phyloP scores from a whole-genome alignment of 35 echinoderm and acorn worm genomes.

The Ophioderma brevispina region DNA sequence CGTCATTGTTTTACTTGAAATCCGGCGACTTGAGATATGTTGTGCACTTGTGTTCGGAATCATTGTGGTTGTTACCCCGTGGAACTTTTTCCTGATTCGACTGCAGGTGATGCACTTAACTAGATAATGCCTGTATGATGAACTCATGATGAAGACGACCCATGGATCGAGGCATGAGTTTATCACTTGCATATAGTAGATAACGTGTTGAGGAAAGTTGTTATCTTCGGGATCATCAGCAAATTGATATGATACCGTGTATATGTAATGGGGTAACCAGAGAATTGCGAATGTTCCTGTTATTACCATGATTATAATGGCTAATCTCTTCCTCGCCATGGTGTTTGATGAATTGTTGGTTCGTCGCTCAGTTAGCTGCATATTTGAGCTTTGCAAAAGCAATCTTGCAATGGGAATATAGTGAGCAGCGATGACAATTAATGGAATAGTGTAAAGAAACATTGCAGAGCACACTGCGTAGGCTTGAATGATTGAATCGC shows the following conservation, averaged over 20 bases:
- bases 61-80: not conserved
- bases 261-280: not conserved
- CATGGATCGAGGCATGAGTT: not conserved
- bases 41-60: not conserved
- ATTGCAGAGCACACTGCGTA: not conserved
- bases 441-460: not conserved
- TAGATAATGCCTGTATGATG: not conserved
- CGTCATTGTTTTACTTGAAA: not conserved
- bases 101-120: not conserved
- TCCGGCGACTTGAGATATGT: not conserved
- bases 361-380: not conserved
- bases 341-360: not conserved
- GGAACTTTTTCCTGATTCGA: not conserved
- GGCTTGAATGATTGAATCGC: not conserved
- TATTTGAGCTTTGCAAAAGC: not conserved
- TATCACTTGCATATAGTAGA: not conserved
- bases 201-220: not conserved
- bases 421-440: not conserved
- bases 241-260: not conserved
- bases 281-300: not conserved
- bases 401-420: not conserved
- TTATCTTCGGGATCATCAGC: not conserved
- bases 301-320: not conserved
- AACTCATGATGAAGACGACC: not conserved
- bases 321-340: not conserved